Evolutionary conservation across 2,797 vertebrate species (phyloP), one percentile per base, ranked within the genome.

Genomic region (Microtus californicus): DNA sequence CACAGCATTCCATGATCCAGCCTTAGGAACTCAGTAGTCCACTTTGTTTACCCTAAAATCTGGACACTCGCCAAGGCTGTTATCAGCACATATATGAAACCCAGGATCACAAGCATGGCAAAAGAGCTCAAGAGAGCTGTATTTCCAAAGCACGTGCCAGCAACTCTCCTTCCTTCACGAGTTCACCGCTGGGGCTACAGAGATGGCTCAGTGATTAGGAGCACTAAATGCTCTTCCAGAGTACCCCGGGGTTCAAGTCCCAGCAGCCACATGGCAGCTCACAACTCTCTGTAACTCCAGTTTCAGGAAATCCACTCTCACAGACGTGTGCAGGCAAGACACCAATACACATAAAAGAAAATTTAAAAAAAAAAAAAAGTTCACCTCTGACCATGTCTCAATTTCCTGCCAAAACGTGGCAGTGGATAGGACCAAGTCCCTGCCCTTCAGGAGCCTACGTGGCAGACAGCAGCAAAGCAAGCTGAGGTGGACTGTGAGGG

Each of bases 81-180:
- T 19, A 45, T 6, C 4, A 2, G 54, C 45, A 34, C 43, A 6
- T 10, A 15, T 2, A 48, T 43, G 34, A 86, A 61, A 54, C 25
- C 21, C 1, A 23, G 23, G 48, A 27, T 54, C 15, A 6, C 0
- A 4, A 43, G 61, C 0, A 0, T 11, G 54, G 40, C 61, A 81
- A 37, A 63, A 67, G 67, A 56, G 19, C 87, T 59, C 51, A 19
- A 48, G 61, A 0, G 27, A 69, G 31, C 73, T 23, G 5, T 2
- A 1, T 25, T 45, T 29, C 67, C 85, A 59, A 14, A 23, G 27
- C 27, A 23, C 17, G 8, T 9, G 19, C 54, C 56, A 76, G 29
- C 40, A 15, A 40, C 7, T 29, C 13, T 56, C 45, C 2, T n/a
- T 34, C 65, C 65, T 56, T 56, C 54, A 56, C 1, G 17, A 56